These are phyloP conservation scores for Abscondita cerata DNA, from an alignment of 2,888 invertebrate species.

Conservation along the genomic window DNA sequence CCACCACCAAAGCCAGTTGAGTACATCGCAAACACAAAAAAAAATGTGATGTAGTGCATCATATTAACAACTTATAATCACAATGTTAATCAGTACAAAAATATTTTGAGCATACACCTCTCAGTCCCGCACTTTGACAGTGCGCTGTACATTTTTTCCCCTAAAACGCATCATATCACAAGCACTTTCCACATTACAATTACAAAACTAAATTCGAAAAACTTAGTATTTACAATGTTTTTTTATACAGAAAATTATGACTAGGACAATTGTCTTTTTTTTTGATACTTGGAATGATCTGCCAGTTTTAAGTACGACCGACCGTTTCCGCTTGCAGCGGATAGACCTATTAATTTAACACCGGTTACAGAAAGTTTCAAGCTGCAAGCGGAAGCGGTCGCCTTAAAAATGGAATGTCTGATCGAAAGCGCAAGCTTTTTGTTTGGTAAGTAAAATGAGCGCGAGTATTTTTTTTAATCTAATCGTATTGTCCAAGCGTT, in stretches of 20 bases:
- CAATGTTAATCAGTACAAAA: constrained; percentile 10
- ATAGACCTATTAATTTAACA: no score
- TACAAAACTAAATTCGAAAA: constrained; percentile 6
- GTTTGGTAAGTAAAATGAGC: no score
- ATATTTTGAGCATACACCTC: not conserved
- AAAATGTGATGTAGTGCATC: constrained; percentile 3
- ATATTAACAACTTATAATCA: not conserved
- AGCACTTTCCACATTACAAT: constrained; percentile 37
- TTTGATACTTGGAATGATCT: constrained; percentile 17
- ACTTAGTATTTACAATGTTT: not conserved
- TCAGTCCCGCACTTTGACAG: not conserved
- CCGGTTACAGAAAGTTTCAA: no score
- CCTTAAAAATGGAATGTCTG: no score
- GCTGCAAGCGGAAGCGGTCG: no score
- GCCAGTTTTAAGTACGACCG: constrained; percentile 20
- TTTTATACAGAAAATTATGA: constrained; percentile 22
- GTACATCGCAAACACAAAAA: constrained; percentile 1
- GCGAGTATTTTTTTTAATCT: no score
- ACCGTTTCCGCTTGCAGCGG: not conserved
- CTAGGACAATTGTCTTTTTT: constrained; percentile 24
- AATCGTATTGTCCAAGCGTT: no score
- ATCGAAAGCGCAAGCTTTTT: no score
- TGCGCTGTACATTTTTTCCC: not conserved
- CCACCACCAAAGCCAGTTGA: constrained; percentile 14
- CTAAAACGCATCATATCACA: constrained; percentile 44